Conservation (phyloP, 2,888 invertebrate genomes). For the Torymus aiolomorphi region DNA sequence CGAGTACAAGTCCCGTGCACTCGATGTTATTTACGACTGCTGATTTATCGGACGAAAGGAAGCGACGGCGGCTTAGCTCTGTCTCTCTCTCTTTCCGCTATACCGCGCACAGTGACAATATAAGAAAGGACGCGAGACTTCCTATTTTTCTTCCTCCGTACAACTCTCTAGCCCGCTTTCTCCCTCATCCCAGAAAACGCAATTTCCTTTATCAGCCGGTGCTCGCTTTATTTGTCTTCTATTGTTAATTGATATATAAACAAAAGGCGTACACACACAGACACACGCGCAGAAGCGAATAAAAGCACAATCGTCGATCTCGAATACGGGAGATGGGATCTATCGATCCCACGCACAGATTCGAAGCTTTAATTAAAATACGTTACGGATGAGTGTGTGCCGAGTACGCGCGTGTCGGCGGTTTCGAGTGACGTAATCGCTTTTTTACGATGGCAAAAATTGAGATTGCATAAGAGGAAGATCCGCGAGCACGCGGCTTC, state of each 20-base stretch:
- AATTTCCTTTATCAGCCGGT: constrained; percentile 29
- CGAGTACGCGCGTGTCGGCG: background rate
- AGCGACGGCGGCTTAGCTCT: constrained; percentile 62
- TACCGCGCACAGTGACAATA: constrained; percentile 64
- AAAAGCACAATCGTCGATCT: too few species aligned
- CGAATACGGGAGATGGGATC: constrained; percentile 10
- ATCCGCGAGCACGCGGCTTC: constrained; percentile 24
- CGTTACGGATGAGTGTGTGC: background rate
- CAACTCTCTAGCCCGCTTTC: constrained; percentile 32
- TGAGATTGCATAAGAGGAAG: constrained; percentile 61
- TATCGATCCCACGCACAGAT: constrained; percentile 25
- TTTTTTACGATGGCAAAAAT: constrained; percentile 30
- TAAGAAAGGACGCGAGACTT: constrained; percentile 62
- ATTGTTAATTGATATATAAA: constrained; percentile 54
- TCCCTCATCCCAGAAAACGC: background rate
- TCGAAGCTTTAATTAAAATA: constrained; percentile 34
- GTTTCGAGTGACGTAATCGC: background rate
- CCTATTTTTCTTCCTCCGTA: constrained; percentile 50
- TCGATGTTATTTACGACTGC: constrained; percentile 72
- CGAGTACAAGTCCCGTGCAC: constrained; percentile 65
- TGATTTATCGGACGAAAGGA: constrained; percentile 74
- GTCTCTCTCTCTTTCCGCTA: constrained; percentile 34
- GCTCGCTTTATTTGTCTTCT: background rate
- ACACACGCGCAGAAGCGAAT: background rate
- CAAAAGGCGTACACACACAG: background rate